These are phyloP conservation scores for Cephalotes varians DNA, from an alignment of 2,888 invertebrate genomes.

Conservation along the genomic window DNA sequence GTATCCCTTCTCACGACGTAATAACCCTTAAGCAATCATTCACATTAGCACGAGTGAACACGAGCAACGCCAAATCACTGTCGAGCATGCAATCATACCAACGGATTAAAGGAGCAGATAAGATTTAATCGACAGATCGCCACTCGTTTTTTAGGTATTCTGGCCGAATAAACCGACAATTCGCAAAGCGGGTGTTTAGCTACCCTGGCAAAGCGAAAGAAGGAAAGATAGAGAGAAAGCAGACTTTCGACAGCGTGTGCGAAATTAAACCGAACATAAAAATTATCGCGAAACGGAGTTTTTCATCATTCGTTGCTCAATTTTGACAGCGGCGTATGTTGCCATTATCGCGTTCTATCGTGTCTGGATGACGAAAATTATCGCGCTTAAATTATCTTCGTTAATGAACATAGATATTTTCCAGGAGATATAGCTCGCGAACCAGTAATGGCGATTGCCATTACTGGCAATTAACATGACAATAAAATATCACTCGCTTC, in stretches of 20 bases:
- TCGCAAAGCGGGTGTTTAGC: neutral
- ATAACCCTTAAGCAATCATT: conserved; percentile 54
- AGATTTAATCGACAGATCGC: conserved; percentile 60
- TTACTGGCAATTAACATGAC: neutral
- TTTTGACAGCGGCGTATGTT: conserved; percentile 12
- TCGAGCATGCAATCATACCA: conserved; percentile 34
- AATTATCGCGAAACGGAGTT: conserved; percentile 37
- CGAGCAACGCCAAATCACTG: conserved; percentile 4
- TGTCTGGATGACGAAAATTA: conserved; percentile 6
- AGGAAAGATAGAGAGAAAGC: neutral
- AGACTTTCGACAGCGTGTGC: conserved; percentile 31
- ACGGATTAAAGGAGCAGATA: conserved; percentile 50
- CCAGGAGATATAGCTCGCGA: neutral
- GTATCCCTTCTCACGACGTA: conserved; percentile 51
- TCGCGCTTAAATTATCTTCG: neutral
- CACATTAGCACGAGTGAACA: conserved; percentile 39
- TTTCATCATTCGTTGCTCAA: conserved; percentile 28
- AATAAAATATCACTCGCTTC: neutral
- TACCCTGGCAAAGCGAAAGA: neutral
- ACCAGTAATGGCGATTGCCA: too few relatives aligned
- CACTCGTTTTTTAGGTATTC: conserved; percentile 1
- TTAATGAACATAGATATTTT: conserved; percentile 6
- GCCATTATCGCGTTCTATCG: conserved; percentile 18
- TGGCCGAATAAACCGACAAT: conserved; percentile 1
- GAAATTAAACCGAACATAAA: conserved; percentile 22